Conservation (phyloP, 2,888 invertebrate genomes). For the Drosophila heteroneura region DNA sequence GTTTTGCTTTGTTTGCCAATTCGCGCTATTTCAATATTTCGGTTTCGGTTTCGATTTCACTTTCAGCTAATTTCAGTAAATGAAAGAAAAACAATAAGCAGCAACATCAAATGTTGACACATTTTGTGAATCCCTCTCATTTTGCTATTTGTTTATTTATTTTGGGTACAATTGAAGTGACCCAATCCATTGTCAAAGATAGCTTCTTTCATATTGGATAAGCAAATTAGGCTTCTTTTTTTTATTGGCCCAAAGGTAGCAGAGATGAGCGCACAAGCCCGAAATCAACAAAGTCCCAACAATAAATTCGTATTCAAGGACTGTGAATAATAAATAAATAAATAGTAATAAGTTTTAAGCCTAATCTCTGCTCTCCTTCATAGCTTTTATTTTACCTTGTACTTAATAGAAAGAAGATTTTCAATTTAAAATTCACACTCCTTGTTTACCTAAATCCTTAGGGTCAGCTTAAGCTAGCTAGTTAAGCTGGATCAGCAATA, state of each 20-base stretch:
- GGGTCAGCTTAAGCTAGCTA: too few relatives aligned
- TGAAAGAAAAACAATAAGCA: slow-evolving; percentile 51
- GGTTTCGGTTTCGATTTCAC: slow-evolving; percentile 59
- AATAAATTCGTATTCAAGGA: neutral
- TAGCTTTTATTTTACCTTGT: neutral
- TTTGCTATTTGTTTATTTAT: slow-evolving; percentile 33
- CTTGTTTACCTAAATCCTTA: neutral
- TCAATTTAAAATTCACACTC: neutral
- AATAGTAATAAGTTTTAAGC: neutral
- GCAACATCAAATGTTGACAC: slow-evolving; percentile 35
- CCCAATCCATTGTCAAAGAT: slow-evolving; percentile 5
- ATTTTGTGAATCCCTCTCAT: slow-evolving; percentile 8
- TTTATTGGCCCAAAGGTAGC: neutral
- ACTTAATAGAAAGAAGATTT: neutral
- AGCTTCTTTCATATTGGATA: slow-evolving; percentile 56
- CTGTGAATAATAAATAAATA: neutral
- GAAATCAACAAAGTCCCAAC: neutral
- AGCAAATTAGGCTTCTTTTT: slow-evolving; percentile 27
- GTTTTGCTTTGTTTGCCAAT: slow-evolving; percentile 52
- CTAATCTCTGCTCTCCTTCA: neutral
- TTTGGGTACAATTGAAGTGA: slow-evolving; percentile 15
- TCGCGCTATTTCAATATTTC: slow-evolving; percentile 51
- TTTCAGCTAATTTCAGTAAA: slow-evolving; percentile 60
- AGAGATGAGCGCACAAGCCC: slow-evolving; percentile 2
- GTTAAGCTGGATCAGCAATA: too few relatives aligned